Evolutionary conservation across 2,888 invertebrate species (phyloP), one percentile per base, ranked within the genome.

Genomic region (Macrostomum cliftonense): DNA sequence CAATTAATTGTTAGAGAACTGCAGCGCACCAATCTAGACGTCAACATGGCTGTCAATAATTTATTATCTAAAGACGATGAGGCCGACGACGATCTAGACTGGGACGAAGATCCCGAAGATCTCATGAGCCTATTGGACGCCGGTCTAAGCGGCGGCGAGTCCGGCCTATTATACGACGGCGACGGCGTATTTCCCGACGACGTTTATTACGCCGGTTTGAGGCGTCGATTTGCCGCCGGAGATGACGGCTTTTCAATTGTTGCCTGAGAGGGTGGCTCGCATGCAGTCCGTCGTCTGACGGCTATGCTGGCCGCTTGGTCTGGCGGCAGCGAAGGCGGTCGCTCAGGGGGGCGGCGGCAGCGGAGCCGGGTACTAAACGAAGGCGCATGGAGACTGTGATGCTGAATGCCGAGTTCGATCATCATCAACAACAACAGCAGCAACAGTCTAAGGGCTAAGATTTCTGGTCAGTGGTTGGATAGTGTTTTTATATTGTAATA

Each of bases 11-110:
- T 97, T 60, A 77, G 95, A 62, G 97, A 97, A 73, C 75, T 97
- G 58, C 93, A 93, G 59, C 62, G 75, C 58, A 76, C 76, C 76
- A 97, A 95, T 75, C 75, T 99, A 63, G 97, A 99, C 74, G 97
- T 99, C 44, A 99, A 99, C 70, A 76, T 95, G 68, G 97, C 97
- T 47, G 97, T 99, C 45, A 99, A 99, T 73, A 99, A 99, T 75
- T 76, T 99, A 54, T 75, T 99, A 56, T 93, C 91, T 42, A 82
- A 95, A 47, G 97, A 99, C 64, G 97, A 97, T 63, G 97, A 97
- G 70, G 97, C 95, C 64, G 93, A 89, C 12, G 93, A 93, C 67
- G 87, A 87, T 65, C 43, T 43, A n/a, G 52, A 52, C 37, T 51
- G 53, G 45, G 52, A 52, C 13, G 49, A 50, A 19, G 52, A 52